A percentile compares a stretch with the other conserved stretches of the same genome.
Conservation (phyloP, 2,797 vertebrate species). For the Arrhamphus sclerolepis region DNA sequence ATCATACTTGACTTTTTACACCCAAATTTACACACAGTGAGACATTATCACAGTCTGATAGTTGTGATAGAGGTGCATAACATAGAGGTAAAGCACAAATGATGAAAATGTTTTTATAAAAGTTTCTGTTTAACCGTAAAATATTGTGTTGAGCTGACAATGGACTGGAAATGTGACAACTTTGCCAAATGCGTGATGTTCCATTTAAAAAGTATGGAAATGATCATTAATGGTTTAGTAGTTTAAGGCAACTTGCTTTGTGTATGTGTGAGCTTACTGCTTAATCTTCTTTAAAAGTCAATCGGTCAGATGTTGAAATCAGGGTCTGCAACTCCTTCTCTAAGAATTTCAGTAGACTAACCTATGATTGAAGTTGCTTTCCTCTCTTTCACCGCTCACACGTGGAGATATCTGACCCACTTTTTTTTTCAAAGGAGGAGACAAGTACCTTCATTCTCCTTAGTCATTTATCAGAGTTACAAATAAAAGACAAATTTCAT, state of each 20-base stretch:
- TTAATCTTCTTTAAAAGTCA: constrained; percentile 17
- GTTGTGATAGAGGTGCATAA: constrained; percentile 40
- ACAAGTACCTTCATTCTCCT: neutral
- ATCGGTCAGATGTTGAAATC: constrained; percentile 26
- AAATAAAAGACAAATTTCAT: constrained; percentile 16
- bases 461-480: constrained; percentile 23
- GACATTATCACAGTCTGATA: constrained; percentile 36
- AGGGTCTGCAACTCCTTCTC: constrained; percentile 28
- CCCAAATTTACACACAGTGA: constrained; percentile 8
- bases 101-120: too few species aligned
- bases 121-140: neutral
- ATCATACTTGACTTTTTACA: constrained; percentile 9
- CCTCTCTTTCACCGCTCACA: constrained; percentile 13
- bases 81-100: too few species aligned
- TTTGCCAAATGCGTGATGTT: too few species aligned
- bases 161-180: too few species aligned
- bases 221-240: too few species aligned
- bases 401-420: constrained; percentile 8
- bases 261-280: neutral
- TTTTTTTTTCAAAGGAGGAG: neutral
- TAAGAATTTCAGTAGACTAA: constrained; percentile 29
- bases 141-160: too few species aligned
- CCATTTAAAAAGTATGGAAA: too few species aligned
- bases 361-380: constrained; percentile 38
- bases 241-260: neutral